Conservation (phyloP, 2,888 invertebrate genomes). For the Heteromurus nitidus region DNA sequence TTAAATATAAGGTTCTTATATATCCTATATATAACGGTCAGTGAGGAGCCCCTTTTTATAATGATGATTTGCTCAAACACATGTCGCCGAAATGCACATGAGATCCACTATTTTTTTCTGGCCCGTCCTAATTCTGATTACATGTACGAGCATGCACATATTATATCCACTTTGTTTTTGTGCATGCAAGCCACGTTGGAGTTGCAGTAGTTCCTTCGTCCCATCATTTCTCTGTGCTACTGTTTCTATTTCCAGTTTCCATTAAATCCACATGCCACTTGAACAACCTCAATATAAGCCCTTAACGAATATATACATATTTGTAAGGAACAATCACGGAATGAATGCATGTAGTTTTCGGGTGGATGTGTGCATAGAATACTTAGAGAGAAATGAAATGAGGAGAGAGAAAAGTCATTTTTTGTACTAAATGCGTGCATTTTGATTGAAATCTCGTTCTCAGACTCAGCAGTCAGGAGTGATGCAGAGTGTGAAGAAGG, state of each 20-base stretch:
- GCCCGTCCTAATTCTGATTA: background rate
- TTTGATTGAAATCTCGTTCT: constrained; percentile 25
- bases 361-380: no score
- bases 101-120: constrained; percentile 6
- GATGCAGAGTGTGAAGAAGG: constrained; percentile 64
- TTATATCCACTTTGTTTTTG: constrained; percentile 1
- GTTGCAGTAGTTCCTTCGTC: background rate
- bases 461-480: constrained; percentile 64
- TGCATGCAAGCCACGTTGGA: constrained; percentile 43
- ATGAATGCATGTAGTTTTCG: no score
- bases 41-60: constrained; percentile 11
- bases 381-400: no score
- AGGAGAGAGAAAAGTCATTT: no score
- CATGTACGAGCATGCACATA: no score
- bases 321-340: no score
- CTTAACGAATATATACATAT: no score
- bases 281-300: no score
- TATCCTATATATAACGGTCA: background rate
- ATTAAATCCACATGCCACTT: constrained; percentile 27
- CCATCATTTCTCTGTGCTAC: background rate
- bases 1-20: background rate
- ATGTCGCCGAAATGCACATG: constrained; percentile 32
- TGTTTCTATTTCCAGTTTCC: background rate
- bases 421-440: constrained; percentile 20
- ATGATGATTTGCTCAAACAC: constrained; percentile 27